Conservation (phyloP, 2,888 invertebrate genomes). For the Elgonia sp. region DNA sequence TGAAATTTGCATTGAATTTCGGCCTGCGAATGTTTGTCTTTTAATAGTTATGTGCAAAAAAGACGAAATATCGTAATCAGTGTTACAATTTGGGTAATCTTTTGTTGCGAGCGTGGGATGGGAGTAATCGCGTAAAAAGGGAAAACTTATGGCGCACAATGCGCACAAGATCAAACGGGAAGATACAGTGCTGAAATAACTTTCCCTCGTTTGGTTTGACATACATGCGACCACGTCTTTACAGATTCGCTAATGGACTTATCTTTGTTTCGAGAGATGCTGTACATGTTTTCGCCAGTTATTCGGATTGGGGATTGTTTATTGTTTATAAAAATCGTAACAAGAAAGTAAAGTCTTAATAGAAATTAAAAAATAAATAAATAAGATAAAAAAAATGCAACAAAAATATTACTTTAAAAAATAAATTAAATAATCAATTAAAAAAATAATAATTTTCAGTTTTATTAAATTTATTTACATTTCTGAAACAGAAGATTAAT, state of each 20-base stretch:
- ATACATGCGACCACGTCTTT: conserved; percentile 45
- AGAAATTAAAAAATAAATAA: neutral
- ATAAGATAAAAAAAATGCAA: no score
- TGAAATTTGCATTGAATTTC: conserved; percentile 6
- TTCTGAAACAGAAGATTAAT: neutral
- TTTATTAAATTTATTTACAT: no score
- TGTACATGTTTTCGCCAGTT: conserved; percentile 21
- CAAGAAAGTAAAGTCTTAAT: neutral
- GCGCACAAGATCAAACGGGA: conserved; percentile 51
- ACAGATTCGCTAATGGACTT: conserved; percentile 41
- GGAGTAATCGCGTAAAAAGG: conserved; percentile 67
- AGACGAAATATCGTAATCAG: conserved; percentile 40
- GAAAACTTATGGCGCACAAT: conserved; percentile 67
- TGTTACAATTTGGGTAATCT: conserved; percentile 67
- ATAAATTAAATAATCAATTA: no score
- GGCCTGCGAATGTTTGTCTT: conserved; percentile 15
- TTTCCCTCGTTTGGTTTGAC: conserved; percentile 70
- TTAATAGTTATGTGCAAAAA: neutral
- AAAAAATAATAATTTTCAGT: no score
- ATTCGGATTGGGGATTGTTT: neutral
- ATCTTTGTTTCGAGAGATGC: conserved; percentile 38
- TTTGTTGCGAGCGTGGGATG: conserved; percentile 70
- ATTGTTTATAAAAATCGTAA: conserved; percentile 12
- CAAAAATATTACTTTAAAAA: no score
- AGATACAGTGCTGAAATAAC: conserved; percentile 60